Evolutionary conservation across 1,140 invertebrate species (phyloP).

Genomic region (Hyles vespertilio): DNA sequence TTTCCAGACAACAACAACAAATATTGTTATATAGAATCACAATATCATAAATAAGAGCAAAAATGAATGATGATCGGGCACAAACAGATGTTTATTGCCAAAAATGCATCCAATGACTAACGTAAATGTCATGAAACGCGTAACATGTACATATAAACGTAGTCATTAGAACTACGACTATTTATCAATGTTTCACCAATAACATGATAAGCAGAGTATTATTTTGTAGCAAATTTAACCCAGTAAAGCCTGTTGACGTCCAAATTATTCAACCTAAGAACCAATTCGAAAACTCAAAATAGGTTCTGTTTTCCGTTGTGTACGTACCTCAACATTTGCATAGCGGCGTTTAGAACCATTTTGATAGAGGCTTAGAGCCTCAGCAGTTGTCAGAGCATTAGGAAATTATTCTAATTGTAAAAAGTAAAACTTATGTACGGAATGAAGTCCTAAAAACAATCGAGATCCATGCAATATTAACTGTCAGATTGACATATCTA

Average conservation of each 20-base stretch:
- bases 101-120: no score
- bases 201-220: no score
- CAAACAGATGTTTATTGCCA: no score
- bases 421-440: conserved; percentile 30
- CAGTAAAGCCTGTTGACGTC: no score
- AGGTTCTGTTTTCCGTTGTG: background rate
- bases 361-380: conserved; percentile 71
- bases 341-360: conserved; percentile 84
- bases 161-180: background rate
- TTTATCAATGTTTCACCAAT: background rate
- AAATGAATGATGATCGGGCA: no score
- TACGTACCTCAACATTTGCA: conserved; percentile 81
- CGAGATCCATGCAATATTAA: conserved; percentile 44
- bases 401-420: conserved; percentile 43
- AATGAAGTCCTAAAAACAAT: conserved; percentile 56
- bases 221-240: no score
- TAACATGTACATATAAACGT: background rate
- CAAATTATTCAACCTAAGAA: no score
- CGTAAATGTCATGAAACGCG: no score
- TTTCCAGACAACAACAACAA: background rate
- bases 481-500: conserved; percentile 15
- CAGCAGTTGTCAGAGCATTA: conserved; percentile 66
- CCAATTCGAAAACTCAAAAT: no score
- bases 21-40: conserved; percentile 2
- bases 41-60: background rate